Evolutionary conservation across 2,797 vertebrate genomes (phyloP).

Genomic region (Telmatherina bonti): DNA sequence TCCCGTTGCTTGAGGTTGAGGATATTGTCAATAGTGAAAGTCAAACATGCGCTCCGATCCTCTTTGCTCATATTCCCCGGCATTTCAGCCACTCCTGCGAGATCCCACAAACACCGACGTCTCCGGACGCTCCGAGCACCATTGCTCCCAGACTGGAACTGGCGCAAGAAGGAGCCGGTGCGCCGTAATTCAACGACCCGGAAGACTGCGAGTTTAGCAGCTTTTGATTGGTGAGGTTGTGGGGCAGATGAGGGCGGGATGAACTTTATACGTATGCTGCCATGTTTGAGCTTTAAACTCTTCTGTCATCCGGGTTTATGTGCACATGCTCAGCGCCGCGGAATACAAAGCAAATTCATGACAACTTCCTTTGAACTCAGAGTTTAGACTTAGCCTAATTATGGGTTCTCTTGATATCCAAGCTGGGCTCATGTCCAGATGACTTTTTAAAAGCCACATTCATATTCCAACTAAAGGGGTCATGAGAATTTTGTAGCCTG

Average conservation of each 20-base stretch:
- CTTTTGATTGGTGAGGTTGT: conserved; percentile 80
- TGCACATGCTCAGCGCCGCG: not conserved
- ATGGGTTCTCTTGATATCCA: not conserved
- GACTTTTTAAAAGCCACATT: conserved; percentile 1
- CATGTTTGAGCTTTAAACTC: conserved; percentile 54
- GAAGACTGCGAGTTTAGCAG: conserved; percentile 73
- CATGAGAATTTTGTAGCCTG: not conserved
- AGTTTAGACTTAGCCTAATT: not conserved
- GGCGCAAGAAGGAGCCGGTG: conserved; percentile 43
- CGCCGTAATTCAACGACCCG: conserved; percentile 69
- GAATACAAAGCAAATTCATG: not conserved
- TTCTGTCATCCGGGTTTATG: conserved; percentile 19
- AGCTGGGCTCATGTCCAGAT: not conserved
- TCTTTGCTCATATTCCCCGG: conserved; percentile 80
- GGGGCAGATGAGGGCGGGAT: conserved; percentile 75
- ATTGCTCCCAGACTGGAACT: conserved; percentile 72
- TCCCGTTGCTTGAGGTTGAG: conserved; percentile 78
- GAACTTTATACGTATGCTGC: conserved; percentile 52
- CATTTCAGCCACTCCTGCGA: conserved; percentile 59
- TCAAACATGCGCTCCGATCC: conserved; percentile 77
- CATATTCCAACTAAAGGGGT: not conserved
- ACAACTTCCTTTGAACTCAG: conserved; percentile 1
- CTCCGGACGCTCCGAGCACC: conserved; percentile 71
- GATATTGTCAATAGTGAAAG: conserved; percentile 86
- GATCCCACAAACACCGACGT: conserved; percentile 46